These are phyloP conservation scores for Heterotis niloticus DNA, from an alignment of 2,113 vertebrate genomes.

Conservation along the genomic window DNA sequence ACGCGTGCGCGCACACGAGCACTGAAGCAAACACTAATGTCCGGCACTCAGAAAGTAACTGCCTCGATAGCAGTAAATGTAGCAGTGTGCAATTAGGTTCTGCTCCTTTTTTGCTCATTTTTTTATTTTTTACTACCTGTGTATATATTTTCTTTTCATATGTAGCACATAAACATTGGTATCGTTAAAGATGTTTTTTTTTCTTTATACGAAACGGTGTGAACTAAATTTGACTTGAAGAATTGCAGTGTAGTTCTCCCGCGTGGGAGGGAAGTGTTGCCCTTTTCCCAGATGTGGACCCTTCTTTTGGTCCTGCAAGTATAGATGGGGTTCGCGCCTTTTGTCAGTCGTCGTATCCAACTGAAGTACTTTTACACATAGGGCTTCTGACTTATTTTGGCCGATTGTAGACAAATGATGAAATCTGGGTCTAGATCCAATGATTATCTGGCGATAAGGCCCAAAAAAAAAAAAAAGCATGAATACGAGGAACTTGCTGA, in stretches of 20 bases:
- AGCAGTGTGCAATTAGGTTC: slow-evolving; percentile 98
- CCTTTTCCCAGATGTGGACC: slow-evolving; percentile 40
- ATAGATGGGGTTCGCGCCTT: slow-evolving; percentile 31
- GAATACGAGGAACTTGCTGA: too few relatives aligned
- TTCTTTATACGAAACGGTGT: slow-evolving; percentile 59
- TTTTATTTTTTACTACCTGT: slow-evolving; percentile 91
- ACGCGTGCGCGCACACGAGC: slow-evolving; percentile 87
- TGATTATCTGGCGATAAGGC: too few relatives aligned
- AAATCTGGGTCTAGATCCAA: too few relatives aligned
- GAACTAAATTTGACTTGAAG: slow-evolving; percentile 78
- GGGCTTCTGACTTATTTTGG: slow-evolving; percentile 25
- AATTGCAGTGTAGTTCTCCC: slow-evolving; percentile 74
- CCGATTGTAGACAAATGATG: too few relatives aligned
- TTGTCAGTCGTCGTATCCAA: slow-evolving; percentile 40
- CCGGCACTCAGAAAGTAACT: slow-evolving; percentile 87
- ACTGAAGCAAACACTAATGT: slow-evolving; percentile 94
- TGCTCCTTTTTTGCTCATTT: slow-evolving; percentile 86
- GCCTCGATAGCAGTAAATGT: slow-evolving; percentile 94
- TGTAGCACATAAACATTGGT: slow-evolving; percentile 89
- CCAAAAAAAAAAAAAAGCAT: too few relatives aligned
- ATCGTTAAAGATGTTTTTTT: slow-evolving; percentile 51
- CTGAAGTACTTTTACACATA: slow-evolving; percentile 60
- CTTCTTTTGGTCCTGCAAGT: neutral
- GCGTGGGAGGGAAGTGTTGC: slow-evolving; percentile 65
- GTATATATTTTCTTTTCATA: slow-evolving; percentile 79